These are phyloP conservation scores for Priocnemis perturbator DNA, from an alignment of 2,888 invertebrate genomes.

Conservation along the genomic window DNA sequence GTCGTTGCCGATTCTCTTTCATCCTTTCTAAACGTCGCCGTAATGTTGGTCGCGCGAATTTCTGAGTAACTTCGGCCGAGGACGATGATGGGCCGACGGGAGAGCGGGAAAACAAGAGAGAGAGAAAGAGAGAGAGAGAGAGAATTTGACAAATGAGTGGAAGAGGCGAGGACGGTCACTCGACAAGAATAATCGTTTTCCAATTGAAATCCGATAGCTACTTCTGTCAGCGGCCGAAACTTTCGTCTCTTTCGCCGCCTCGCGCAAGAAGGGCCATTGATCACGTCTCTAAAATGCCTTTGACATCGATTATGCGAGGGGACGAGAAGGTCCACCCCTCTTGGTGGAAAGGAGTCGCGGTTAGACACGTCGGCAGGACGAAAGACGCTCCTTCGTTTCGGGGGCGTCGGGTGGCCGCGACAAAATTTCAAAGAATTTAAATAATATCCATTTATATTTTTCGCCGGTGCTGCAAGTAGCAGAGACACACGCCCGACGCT, in stretches of 20 bases:
- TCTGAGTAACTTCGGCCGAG: too few species aligned
- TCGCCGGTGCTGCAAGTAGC: slow-evolving; percentile 47
- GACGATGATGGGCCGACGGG: too few species aligned
- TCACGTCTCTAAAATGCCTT: slow-evolving; percentile 67
- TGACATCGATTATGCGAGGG: slow-evolving; percentile 63
- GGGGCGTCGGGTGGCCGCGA: slow-evolving; percentile 22
- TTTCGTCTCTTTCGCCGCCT: slow-evolving; percentile 32
- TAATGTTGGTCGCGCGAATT: too few species aligned
- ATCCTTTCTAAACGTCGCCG: too few species aligned
- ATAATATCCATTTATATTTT: slow-evolving; percentile 63
- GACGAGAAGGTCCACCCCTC: neutral
- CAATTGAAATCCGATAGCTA: slow-evolving; percentile 73
- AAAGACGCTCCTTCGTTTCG: slow-evolving; percentile 7
- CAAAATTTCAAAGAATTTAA: slow-evolving; percentile 61
- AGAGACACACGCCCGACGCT: slow-evolving; percentile 27
- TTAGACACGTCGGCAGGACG: slow-evolving; percentile 32
- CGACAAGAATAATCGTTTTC: slow-evolving; percentile 74
- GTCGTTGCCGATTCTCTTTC: too few species aligned
- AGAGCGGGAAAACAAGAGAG: neutral
- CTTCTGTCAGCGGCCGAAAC: slow-evolving; percentile 23
- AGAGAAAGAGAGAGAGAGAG: slow-evolving; percentile 16
- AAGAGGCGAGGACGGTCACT: slow-evolving; percentile 59
- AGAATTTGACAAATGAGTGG: slow-evolving; percentile 57
- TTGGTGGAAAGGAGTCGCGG: neutral
- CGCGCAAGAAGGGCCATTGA: slow-evolving; percentile 54